Conservation (phyloP, 1,140 invertebrate genomes). For the Drosophila pectinifera region DNA sequence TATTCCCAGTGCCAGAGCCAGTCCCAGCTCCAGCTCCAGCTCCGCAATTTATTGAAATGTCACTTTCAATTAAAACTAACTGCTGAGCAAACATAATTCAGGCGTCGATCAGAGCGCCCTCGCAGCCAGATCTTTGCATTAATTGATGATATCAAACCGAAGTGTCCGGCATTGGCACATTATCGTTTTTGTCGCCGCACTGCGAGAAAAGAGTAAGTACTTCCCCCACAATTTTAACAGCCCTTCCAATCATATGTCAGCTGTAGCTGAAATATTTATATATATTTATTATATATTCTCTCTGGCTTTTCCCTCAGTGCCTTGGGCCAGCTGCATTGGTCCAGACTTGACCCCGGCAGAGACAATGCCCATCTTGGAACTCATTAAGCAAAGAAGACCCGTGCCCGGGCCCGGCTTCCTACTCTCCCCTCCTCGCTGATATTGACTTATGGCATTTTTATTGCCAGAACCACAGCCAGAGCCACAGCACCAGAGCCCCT, state of each 20-base stretch:
- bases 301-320: slow-evolving; percentile 8
- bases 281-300: neutral
- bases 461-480: slow-evolving; percentile 44
- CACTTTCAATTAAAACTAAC: slow-evolving; percentile 82
- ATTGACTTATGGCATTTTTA: slow-evolving; percentile 84
- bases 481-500: neutral
- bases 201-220: slow-evolving; percentile 1
- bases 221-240: too few species aligned
- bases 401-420: slow-evolving; percentile 5
- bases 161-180: slow-evolving; percentile 79
- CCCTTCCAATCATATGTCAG: too few species aligned
- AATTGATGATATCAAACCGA: slow-evolving; percentile 80
- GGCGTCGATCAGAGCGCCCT: slow-evolving; percentile 59
- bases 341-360: slow-evolving; percentile 39
- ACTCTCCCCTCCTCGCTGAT: slow-evolving; percentile 34
- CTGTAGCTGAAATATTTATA: too few species aligned
- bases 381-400: slow-evolving; percentile 51
- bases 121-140: slow-evolving; percentile 59
- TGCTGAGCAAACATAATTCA: slow-evolving; percentile 79
- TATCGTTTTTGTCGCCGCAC: slow-evolving; percentile 42
- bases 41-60: slow-evolving; percentile 80
- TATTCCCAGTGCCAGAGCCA: slow-evolving; percentile 1
- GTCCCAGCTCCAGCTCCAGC: slow-evolving; percentile 14
- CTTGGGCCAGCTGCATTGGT: slow-evolving; percentile 29
- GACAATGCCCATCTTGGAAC: slow-evolving; percentile 50